These are phyloP conservation scores for Echinops telfairi DNA, from an alignment of 2,113 vertebrate genomes.

Conservation along the genomic window DNA sequence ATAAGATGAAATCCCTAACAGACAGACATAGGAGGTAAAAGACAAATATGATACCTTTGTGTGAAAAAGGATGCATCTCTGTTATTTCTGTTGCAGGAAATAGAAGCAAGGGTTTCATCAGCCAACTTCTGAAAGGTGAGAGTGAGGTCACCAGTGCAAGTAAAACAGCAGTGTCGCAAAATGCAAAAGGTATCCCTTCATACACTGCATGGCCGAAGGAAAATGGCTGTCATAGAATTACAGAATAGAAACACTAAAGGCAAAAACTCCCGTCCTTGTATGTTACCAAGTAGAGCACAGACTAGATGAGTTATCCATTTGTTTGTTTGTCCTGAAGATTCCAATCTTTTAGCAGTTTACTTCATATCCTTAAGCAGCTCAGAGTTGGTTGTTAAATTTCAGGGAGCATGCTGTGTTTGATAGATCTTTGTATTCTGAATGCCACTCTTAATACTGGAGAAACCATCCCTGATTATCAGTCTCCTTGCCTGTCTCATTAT, in stretches of 20 bases:
- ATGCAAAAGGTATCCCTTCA: slow-evolving; percentile 45
- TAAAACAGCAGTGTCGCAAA: slow-evolving; percentile 28
- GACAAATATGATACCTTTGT: background rate
- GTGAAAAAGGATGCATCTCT: background rate
- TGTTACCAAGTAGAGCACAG: slow-evolving; percentile 22
- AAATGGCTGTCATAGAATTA: background rate
- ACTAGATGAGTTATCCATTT: background rate
- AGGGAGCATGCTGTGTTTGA: background rate
- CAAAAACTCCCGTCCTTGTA: slow-evolving; percentile 1
- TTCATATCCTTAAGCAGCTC: slow-evolving; percentile 7
- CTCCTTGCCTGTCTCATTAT: slow-evolving; percentile 33
- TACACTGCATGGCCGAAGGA: slow-evolving; percentile 49
- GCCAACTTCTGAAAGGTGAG: slow-evolving; percentile 40
- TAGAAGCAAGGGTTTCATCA: slow-evolving; percentile 55
- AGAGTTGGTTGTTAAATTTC: slow-evolving; percentile 25
- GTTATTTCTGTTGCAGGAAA: slow-evolving; percentile 29
- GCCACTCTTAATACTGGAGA: slow-evolving; percentile 21
- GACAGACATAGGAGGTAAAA: background rate
- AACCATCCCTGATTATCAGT: background rate
- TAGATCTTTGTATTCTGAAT: slow-evolving; percentile 62
- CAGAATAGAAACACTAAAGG: slow-evolving; percentile 14
- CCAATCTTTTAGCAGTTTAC: background rate
- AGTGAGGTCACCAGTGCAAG: slow-evolving; percentile 3
- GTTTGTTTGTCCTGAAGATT: background rate
- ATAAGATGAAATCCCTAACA: background rate